phyloP scores from a whole-genome alignment of 1,140 invertebrate species.

The Eubasilissa regina region DNA sequence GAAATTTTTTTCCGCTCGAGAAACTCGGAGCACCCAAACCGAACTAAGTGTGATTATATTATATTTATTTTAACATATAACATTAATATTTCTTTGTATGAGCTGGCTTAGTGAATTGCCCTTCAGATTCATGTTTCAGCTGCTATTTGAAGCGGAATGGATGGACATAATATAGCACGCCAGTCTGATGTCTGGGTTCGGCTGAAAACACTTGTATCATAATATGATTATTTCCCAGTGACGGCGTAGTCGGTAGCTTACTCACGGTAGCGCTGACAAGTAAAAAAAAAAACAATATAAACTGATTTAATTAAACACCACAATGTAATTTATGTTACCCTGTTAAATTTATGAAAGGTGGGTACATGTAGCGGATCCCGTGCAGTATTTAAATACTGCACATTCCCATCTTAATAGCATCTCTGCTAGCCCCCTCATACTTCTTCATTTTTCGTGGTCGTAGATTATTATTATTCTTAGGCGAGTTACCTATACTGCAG shows the following conservation, averaged over 20 bases:
- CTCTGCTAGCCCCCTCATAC: too few species aligned
- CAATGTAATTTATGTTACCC: too few species aligned
- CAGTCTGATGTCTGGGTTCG: background rate
- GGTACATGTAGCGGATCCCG: too few species aligned
- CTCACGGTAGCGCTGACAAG: background rate
- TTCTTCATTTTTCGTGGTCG: too few species aligned
- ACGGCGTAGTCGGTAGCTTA: background rate
- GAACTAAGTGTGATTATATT: background rate
- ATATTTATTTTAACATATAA: conserved; percentile 22
- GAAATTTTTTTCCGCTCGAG: conserved; percentile 1
- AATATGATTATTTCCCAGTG: conserved; percentile 1
- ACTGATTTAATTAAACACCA: too few species aligned
- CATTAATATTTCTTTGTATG: background rate
- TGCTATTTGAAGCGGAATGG: conserved; percentile 39
- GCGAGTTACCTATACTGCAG: too few species aligned
- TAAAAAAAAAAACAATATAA: too few species aligned
- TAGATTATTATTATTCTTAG: too few species aligned
- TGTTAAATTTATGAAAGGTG: too few species aligned
- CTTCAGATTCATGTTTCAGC: conserved; percentile 25
- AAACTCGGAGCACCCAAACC: background rate
- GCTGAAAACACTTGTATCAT: conserved; percentile 11
- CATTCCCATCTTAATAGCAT: too few species aligned
- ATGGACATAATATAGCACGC: background rate
- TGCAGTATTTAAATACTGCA: too few species aligned
- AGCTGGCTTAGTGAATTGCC: conserved; percentile 15